Evolutionary conservation across 2,113 vertebrate species (phyloP), one percentile per base, ranked within the genome.

Genomic region (Gracilinanus agilis): DNA sequence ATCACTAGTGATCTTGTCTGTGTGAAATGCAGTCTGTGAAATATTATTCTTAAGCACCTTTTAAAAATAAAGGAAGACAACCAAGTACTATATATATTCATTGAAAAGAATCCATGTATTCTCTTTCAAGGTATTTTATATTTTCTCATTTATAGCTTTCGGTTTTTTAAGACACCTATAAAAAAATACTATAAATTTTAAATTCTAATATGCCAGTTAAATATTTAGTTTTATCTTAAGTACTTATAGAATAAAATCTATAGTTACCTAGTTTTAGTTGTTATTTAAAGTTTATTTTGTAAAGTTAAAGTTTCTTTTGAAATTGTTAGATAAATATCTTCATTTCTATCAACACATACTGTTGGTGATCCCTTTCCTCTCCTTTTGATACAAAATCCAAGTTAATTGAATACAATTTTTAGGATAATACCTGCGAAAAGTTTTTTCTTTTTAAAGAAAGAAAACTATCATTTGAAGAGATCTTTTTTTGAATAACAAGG

Each of bases 401-500:
- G 7, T 49, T 92, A 54, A 91, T 19, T 91, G 40, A 91, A 54
- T 95, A 53, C 24, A 55, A 91, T 19, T 95, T 96, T 96, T 54
- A 89, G 89, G 53, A 95, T 29, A 90, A 24, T 89, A 92, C 44
- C 44, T 95, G 88, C 88, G 93, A 96, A 91, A 89, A 12, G 88
- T 24, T 55, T 75, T 61, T 58, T 96, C 56, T 58, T 96, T 93
- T 93, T 34, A 13, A 55, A 58, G 75, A 91, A 91, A 94, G 89
- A 93, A 93, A 95, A 90, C 55, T 83, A 9, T 92, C 54, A 90
- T 93, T 97, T 96, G 53, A 96, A 58, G 9, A 94, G 94, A 56
- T 2, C 54, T 96, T 24, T 90, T n/a, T 83, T 19, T 94, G 58
- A 94, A 55, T 91, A 40, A 88, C 23, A 53, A 55, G 94, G 56